Percentiles rank a stretch among this genome's conserved stretches.
These are phyloP conservation scores for Drosophila formosana DNA, from an alignment of 2,888 invertebrate species.

Conservation along the genomic window DNA sequence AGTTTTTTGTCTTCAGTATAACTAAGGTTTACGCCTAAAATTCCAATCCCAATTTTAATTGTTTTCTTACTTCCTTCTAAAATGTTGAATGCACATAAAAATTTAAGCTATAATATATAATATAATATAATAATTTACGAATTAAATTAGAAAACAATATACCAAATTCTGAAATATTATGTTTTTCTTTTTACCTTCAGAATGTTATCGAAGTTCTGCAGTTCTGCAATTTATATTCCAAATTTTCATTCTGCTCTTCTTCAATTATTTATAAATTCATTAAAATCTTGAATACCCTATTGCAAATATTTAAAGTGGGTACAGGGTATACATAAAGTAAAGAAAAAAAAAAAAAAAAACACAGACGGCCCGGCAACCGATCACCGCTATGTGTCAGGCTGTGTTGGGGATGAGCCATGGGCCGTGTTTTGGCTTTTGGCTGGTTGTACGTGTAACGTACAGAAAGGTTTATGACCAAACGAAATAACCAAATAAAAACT, in stretches of 20 bases:
- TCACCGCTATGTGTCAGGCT: constrained; percentile 58
- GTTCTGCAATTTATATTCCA: neutral
- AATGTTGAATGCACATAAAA: no score
- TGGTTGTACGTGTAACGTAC: neutral
- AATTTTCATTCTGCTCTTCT: neutral
- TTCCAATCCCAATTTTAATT: no score
- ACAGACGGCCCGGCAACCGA: constrained; percentile 29
- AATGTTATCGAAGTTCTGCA: neutral
- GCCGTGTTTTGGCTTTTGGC: constrained; percentile 21
- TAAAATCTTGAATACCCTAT: neutral
- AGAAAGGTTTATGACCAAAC: constrained; percentile 56
- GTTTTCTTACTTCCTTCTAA: no score
- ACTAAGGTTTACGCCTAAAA: no score
- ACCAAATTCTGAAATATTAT: no score
- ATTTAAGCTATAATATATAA: no score
- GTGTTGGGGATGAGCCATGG: constrained; percentile 32
- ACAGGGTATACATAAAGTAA: constrained; percentile 11
- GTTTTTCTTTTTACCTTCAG: neutral
- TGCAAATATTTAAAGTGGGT: neutral
- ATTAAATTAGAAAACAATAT: no score
- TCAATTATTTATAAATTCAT: neutral
- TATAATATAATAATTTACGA: no score
- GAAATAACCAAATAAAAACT: constrained; percentile 53
- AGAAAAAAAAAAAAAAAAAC: neutral
- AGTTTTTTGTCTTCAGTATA: no score